A percentile compares a stretch with the other conserved stretches of the same genome.
These are phyloP conservation scores for Aphidius ervi DNA, from an alignment of 1,140 invertebrate species.

Conservation along the genomic window DNA sequence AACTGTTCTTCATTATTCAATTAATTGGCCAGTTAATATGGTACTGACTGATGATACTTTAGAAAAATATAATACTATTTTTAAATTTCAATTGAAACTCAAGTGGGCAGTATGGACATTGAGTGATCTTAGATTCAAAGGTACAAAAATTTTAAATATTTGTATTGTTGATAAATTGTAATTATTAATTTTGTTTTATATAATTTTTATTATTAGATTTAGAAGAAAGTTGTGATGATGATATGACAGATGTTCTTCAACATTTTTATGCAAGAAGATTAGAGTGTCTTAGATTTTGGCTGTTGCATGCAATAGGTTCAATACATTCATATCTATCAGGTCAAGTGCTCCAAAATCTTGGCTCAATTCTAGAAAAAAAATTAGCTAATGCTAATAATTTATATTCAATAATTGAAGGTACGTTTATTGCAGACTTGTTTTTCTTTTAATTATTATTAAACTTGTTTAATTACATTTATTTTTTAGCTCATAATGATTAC, in stretches of 20 bases:
- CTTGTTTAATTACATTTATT: constrained; percentile 10
- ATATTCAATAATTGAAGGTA: constrained; percentile 49
- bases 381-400: constrained; percentile 51
- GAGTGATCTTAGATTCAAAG: constrained; percentile 56
- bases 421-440: neutral
- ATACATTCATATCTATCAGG: constrained; percentile 64
- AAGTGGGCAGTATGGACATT: constrained; percentile 62
- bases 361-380: constrained; percentile 50
- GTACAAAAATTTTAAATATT: constrained; percentile 29
- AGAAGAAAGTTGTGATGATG: constrained; percentile 33
- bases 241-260: constrained; percentile 33
- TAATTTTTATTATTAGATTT: constrained; percentile 35
- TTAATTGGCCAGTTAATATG: constrained; percentile 57
- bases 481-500: constrained; percentile 46
- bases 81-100: constrained; percentile 61
- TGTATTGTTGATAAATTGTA: constrained; percentile 11
- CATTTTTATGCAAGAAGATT: constrained; percentile 53
- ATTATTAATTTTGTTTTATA: constrained; percentile 6
- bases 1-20: constrained; percentile 53
- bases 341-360: constrained; percentile 58
- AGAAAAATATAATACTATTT: constrained; percentile 59
- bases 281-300: constrained; percentile 58
- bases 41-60: constrained; percentile 55
- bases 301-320: constrained; percentile 60
- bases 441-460: constrained; percentile 8